Base-by-base conservation (phyloP, 2,113 vertebrate species). In the Alaudala cheleensis region DNA sequence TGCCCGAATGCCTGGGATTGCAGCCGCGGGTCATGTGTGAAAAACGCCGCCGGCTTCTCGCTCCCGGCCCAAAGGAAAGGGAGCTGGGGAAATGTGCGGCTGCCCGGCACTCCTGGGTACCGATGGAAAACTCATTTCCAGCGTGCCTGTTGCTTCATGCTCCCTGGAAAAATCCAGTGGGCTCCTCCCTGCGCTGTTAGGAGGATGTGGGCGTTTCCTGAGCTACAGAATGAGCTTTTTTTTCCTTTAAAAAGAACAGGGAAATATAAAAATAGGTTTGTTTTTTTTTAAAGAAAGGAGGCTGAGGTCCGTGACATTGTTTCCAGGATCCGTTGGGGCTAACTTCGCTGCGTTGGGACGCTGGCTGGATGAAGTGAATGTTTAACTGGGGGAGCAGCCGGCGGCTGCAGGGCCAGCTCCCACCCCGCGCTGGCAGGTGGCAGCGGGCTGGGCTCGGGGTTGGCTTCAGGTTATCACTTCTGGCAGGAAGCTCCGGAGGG, bases 181-280 rank as follows among this genome's bases (percentile, higher is more conserved):
- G 60, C 81, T 95, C 95, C 94, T 96, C 94, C 96, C 94, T 96
- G 92, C 2, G 5, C 42, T 81, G 88, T 37, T 64, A 58, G 91
- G 81, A 95, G 96, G 95, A 92, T 96, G 96, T 96, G 93, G 95
- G 92, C n/a, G 95, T 96, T 97, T 97, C 95, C 94, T 87, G 93
- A 96, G 87, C 91, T 91, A 50, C 77, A 87, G 96, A 95, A 95
- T 94, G 96, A 91, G 92, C 57, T 91, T 93, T 96, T 96, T 95
- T 96, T 92, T 83, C 72, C 86, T 87, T 95, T 84, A 95, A 95
- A 96, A 96, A 94, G 78, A 60, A 6, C 58, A 56, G 70, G 81
- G 45, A 96, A 95, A 96, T 93, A 82, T 31, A 96, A 96, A 97
- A 97, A 96, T 96, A 95, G 91, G 5, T 53, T 85, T 79, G 40